Evolutionary conservation across 2,113 vertebrate genomes (phyloP).

Genomic region (Phycodurus eques): DNA sequence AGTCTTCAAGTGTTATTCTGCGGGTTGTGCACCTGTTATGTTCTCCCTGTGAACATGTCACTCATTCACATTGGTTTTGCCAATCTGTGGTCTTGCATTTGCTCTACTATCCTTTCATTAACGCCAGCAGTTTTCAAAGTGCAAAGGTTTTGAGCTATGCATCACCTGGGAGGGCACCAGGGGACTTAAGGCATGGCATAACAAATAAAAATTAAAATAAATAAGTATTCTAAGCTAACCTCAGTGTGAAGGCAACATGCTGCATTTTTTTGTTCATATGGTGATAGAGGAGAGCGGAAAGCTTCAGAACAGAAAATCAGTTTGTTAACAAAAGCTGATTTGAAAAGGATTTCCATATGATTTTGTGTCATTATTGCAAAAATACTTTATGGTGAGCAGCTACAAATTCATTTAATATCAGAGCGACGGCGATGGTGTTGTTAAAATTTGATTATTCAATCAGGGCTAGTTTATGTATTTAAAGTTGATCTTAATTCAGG

Average conservation of each 20-base stretch:
- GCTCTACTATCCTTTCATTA: background rate
- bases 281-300: too few species aligned
- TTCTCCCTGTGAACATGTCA: constrained; percentile 18
- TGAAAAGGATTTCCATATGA: background rate
- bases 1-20: constrained; percentile 28
- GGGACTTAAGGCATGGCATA: background rate
- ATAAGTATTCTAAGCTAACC: background rate
- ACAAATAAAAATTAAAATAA: background rate
- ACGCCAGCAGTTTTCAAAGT: background rate
- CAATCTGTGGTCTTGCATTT: constrained; percentile 7
- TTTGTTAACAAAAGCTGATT: background rate
- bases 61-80: constrained; percentile 6
- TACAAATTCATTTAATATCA: too few species aligned
- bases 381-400: too few species aligned
- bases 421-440: too few species aligned
- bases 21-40: constrained; percentile 45
- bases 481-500: too few species aligned
- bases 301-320: too few species aligned
- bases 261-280: background rate
- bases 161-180: background rate
- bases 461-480: too few species aligned
- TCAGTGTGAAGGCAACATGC: background rate
- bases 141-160: background rate
- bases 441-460: too few species aligned
- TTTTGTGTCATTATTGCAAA: too few species aligned